A percentile compares a stretch with the other conserved stretches of the same genome.
Evolutionary conservation across 2,113 vertebrate genomes (phyloP).

Genomic region (Dasyprocta punctata): DNA sequence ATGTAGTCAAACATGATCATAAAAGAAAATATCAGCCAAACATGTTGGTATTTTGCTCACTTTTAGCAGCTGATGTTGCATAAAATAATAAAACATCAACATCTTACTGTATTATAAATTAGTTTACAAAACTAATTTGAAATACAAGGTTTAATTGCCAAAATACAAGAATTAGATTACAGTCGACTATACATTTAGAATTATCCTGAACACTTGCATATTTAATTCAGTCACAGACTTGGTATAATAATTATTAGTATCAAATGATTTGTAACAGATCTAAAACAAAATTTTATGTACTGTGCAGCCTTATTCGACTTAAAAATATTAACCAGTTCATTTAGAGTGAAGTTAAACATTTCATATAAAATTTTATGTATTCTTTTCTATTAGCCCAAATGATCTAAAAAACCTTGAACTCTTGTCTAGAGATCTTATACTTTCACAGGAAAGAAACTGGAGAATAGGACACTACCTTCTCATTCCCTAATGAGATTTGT

Average conservation of each 20-base stretch:
- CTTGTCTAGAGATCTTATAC: not conserved
- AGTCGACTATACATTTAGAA: not conserved
- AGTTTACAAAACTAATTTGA: not conserved
- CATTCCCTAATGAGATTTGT: not conserved
- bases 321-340: not conserved
- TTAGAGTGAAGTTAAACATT: not conserved
- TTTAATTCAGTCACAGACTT: not conserved
- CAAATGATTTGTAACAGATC: not conserved
- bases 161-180: not conserved
- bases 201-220: constrained; percentile 30
- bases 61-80: not conserved
- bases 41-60: not conserved
- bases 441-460: not conserved
- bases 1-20: not conserved
- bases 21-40: not conserved
- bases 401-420: not conserved
- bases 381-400: constrained; percentile 13
- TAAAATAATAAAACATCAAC: constrained; percentile 21
- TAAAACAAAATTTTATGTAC: not conserved
- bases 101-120: not conserved
- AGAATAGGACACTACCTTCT: not conserved
- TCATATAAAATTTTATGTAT: not conserved
- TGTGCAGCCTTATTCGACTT: not conserved
- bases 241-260: not conserved
- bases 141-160: not conserved